Evolutionary conservation across 2,888 invertebrate genomes (phyloP), one percentile per base, ranked within the genome.

Genomic region (Trimorus sp.): DNA sequence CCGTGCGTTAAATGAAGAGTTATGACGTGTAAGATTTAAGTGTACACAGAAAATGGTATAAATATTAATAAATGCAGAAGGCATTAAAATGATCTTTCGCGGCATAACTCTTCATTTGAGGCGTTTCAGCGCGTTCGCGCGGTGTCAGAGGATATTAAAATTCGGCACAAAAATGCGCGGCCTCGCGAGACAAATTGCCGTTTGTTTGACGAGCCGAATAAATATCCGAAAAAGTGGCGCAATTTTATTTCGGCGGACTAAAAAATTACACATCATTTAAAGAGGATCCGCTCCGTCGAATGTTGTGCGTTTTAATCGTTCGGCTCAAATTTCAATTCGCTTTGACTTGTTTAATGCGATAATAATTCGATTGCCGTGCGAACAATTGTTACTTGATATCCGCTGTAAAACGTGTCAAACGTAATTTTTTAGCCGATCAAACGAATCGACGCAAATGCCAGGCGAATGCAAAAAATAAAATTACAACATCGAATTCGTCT

Each of bases 41-140:
- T 45, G 37, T 65, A 51, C 51, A 16, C 16, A 40, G 60, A 77
- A 77, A 77, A 56, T 73, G 60, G 66, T 68, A 79, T 79, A 79
- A 79, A 79, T 73, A 79, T 73, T 71, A 78, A 78, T 78, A 71
- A 78, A 78, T 78, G 66, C 66, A 60, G 26, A 45, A 78, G 16
- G 51, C 66, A 66, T 78, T 66, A 71, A 71, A 71, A 71, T 60
- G 48, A 71, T 78, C 71, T 71, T 71, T 78, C 38, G 66, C 53
- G 78, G 51, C 71, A 71, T 78, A 78, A 78, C 71, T 78, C 71
- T 78, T 78, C 71, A 60, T 78, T 60, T 63, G 14, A 45, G 51
- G 45, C 38, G 66, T 60, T 53, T 4, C 66, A 36, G 26, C 54
- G 54, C 36, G 60, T 66, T 71, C 54, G 26, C 42, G 16, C 8